These are phyloP conservation scores for Euthynnus affinis DNA, from an alignment of 2,797 vertebrate genomes.

Conservation along the genomic window DNA sequence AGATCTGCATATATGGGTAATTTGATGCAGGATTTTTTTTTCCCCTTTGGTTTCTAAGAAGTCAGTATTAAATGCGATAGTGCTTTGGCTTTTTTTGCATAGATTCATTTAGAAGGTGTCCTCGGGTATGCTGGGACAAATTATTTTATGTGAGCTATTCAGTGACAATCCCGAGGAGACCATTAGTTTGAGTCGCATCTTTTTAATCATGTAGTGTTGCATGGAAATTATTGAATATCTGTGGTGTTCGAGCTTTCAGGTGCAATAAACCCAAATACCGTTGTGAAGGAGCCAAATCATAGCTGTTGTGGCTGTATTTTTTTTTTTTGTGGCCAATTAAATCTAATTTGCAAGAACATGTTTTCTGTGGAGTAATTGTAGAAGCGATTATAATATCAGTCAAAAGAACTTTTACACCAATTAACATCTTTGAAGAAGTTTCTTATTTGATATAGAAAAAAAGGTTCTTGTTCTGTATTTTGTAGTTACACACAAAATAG, in stretches of 20 bases:
- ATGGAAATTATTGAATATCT: conserved; percentile 20
- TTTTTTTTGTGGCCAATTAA: not conserved
- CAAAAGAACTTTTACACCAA: not conserved
- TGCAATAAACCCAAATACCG: conserved; percentile 34
- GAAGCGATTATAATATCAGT: not conserved
- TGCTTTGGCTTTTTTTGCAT: not conserved
- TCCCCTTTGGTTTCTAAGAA: not conserved
- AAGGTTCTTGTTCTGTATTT: not conserved
- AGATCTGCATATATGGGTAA: not conserved
- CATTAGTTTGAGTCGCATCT: conserved; percentile 27
- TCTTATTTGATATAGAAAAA: not conserved
- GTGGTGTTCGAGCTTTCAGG: not conserved
- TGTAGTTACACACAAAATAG: not conserved
- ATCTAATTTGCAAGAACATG: not conserved
- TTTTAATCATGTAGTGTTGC: conserved; percentile 31
- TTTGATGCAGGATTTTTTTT: not conserved
- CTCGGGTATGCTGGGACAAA: not conserved
- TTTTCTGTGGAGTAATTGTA: not conserved
- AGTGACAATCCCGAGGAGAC: conserved; percentile 16
- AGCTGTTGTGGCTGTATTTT: not conserved
- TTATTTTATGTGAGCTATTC: conserved; percentile 1
- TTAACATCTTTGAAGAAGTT: not conserved
- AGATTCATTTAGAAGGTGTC: conserved; percentile 11
- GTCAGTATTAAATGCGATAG: not conserved
- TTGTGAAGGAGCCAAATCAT: conserved; percentile 10